phyloP scores from a whole-genome alignment of 35 echinoderm and acorn worm species.

The Ophiothrix spiculata region DNA sequence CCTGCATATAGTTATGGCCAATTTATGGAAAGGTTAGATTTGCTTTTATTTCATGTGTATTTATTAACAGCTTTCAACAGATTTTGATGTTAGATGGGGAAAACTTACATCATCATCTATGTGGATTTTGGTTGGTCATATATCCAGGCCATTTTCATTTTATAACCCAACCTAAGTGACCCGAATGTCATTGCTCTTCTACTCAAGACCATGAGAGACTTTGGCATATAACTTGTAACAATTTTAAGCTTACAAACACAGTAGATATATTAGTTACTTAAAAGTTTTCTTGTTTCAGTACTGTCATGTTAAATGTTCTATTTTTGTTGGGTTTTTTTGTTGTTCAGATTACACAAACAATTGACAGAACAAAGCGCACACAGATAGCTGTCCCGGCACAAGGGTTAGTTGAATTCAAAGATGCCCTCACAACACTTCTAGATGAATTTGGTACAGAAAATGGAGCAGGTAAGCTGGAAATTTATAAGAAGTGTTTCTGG shows the following conservation, averaged over 20 bases:
- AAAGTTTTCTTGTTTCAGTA: not conserved
- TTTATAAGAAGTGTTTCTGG: not conserved
- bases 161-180: no score
- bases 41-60: no score
- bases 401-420: slow-evolving; percentile 95
- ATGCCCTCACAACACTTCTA: slow-evolving; percentile 93
- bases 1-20: no score
- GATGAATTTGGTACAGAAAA: slow-evolving; percentile 92
- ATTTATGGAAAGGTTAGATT: no score
- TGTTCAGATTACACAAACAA: slow-evolving; percentile 84
- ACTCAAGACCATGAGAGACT: no score
- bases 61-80: no score
- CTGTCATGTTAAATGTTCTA: not conserved
- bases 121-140: no score
- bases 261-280: not conserved
- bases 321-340: not conserved
- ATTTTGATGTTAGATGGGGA: no score
- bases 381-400: slow-evolving; percentile 98
- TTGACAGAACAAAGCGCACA: slow-evolving; percentile 76
- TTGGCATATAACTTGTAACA: no score
- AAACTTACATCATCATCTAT: no score
- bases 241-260: not conserved
- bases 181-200: no score
- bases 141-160: no score
- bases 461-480: slow-evolving; percentile 51